A percentile compares a stretch with the other conserved stretches of the same genome.
Conservation (phyloP, 2,797 vertebrate genomes). For the Enteromius trimaculatus region DNA sequence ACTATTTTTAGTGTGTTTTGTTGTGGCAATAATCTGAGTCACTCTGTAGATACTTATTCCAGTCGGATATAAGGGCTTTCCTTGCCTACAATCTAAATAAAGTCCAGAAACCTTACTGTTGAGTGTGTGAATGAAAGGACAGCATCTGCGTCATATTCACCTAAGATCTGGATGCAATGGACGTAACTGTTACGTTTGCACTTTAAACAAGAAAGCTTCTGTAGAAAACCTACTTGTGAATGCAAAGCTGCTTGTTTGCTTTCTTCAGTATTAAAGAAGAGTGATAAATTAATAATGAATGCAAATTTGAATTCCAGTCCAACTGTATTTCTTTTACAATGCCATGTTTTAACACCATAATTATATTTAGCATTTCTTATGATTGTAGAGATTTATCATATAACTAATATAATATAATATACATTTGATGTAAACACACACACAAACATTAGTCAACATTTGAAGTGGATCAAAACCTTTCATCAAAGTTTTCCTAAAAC, state of each 20-base stretch:
- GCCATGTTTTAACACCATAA: neutral
- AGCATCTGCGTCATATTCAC: neutral
- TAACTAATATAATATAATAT: neutral
- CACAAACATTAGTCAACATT: neutral
- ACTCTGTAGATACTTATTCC: neutral
- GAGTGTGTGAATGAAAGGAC: neutral
- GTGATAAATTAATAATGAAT: neutral
- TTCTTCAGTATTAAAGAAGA: neutral
- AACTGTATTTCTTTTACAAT: neutral
- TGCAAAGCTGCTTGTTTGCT: neutral
- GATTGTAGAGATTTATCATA: neutral
- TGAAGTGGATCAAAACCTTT: neutral
- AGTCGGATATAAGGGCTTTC: neutral
- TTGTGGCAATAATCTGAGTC: slow-evolving; percentile 8
- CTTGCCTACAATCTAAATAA: neutral
- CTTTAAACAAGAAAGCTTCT: neutral
- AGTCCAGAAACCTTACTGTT: neutral
- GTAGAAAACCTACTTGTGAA: neutral
- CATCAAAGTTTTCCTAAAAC: neutral
- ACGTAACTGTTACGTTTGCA: neutral
- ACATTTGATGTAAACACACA: neutral
- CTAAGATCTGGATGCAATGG: neutral
- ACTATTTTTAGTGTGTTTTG: slow-evolving; percentile 1
- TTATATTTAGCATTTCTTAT: neutral
- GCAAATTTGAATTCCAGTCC: neutral